Conservation (phyloP, 2,888 invertebrate species). For the Eucriotettix oculatus region DNA sequence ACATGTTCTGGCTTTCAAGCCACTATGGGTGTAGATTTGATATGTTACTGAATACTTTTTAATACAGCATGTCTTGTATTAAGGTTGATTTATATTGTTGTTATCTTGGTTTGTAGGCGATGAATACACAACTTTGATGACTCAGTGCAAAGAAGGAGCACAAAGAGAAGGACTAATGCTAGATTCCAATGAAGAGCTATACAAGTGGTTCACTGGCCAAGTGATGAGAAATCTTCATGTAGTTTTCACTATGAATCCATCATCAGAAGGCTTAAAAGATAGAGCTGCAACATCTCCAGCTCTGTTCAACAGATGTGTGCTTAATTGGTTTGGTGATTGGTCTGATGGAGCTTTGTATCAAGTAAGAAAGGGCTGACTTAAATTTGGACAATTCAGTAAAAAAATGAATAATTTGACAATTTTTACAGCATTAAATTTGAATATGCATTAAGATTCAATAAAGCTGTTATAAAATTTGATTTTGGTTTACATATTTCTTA, state of each 20-base stretch:
- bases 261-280: constrained; percentile 94
- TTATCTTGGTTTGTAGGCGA: constrained; percentile 47
- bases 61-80: neutral
- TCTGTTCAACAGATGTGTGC: constrained; percentile 94
- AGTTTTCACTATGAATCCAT: constrained; percentile 99
- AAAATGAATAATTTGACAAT: too few species aligned
- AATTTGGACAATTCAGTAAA: too few species aligned
- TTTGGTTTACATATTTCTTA: too few species aligned
- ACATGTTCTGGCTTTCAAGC: too few species aligned
- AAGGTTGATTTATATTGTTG: neutral
- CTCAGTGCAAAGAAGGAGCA: constrained; percentile 98
- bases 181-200: constrained; percentile 94
- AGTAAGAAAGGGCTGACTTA: constrained; percentile 25
- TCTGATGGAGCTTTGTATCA: constrained; percentile 89
- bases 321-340: constrained; percentile 99
- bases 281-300: constrained; percentile 98
- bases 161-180: constrained; percentile 96
- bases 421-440: too few species aligned
- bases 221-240: constrained; percentile 99
- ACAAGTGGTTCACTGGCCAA: constrained; percentile 99
- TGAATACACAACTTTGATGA: constrained; percentile 97
- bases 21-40: too few species aligned
- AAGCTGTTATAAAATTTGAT: too few species aligned
- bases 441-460: too few species aligned
- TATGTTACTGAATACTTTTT: neutral